These are phyloP conservation scores for Pseudochirops corinnae DNA, from an alignment of 2,797 vertebrate species.

Conservation along the genomic window DNA sequence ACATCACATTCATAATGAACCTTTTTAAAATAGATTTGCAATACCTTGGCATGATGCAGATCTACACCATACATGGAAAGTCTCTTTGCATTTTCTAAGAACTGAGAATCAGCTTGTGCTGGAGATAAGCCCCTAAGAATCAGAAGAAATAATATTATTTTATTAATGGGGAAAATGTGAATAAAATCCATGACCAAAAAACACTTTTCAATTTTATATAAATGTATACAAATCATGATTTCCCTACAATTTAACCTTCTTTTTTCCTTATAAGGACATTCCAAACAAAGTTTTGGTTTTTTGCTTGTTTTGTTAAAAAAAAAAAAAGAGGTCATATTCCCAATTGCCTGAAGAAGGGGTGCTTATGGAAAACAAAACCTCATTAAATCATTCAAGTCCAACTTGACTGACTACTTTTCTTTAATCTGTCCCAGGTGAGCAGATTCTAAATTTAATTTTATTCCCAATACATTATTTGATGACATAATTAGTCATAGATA, in stretches of 20 bases:
- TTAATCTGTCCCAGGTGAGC: slow-evolving; percentile 17
- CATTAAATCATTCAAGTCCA: background rate
- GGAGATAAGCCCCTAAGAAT: slow-evolving; percentile 94
- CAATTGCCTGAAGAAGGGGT: background rate
- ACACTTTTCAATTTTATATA: background rate
- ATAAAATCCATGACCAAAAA: background rate
- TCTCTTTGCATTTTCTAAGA: slow-evolving; percentile 98
- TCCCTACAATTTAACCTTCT: background rate
- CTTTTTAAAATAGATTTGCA: background rate
- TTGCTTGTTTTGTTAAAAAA: background rate
- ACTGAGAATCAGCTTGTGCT: slow-evolving; percentile 95
- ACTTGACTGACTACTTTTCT: background rate
- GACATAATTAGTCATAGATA: background rate
- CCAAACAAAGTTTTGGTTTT: background rate
- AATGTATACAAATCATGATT: background rate
- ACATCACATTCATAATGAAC: background rate
- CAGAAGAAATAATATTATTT: slow-evolving; percentile 72
- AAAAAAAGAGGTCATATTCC: background rate
- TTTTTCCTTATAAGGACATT: background rate
- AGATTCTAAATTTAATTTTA: slow-evolving; percentile 28
- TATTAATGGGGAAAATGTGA: slow-evolving; percentile 42
- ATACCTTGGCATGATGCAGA: slow-evolving; percentile 97
- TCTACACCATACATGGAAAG: slow-evolving; percentile 99
- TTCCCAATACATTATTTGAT: background rate
- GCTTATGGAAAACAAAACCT: background rate